These are phyloP conservation scores for Heliconius hewitsoni DNA, from an alignment of 1,140 invertebrate species.

Conservation along the genomic window DNA sequence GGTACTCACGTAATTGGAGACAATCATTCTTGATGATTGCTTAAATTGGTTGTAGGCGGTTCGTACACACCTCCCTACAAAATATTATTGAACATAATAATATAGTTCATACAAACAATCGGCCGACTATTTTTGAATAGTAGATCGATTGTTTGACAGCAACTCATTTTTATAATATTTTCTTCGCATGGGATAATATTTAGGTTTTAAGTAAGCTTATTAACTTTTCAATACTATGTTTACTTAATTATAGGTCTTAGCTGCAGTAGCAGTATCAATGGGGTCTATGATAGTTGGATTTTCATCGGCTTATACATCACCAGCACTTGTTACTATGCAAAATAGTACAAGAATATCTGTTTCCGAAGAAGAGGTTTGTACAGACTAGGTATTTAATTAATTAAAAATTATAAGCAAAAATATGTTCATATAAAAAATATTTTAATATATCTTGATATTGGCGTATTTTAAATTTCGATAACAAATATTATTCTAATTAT, in stretches of 20 bases:
- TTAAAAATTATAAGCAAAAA: neutral
- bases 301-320: constrained; percentile 91
- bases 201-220: neutral
- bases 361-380: constrained; percentile 84
- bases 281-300: constrained; percentile 94
- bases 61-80: constrained; percentile 50
- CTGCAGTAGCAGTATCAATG: constrained; percentile 90
- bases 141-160: no score
- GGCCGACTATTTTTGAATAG: neutral
- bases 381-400: neutral
- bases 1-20: constrained; percentile 47
- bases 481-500: neutral
- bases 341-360: constrained; percentile 81
- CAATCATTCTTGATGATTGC: constrained; percentile 68
- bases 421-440: no score
- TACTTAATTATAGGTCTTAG: constrained; percentile 85
- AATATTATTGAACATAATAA: constrained; percentile 18
- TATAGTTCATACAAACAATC: neutral
- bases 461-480: neutral
- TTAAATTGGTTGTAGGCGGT: constrained; percentile 65
- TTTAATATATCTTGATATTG: neutral
- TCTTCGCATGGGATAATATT: no score
- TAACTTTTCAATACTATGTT: neutral
- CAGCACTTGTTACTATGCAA: constrained; percentile 88
- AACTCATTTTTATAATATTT: no score